Evolutionary conservation across 2,797 vertebrate genomes (phyloP), one percentile per base, ranked within the genome.

Genomic region (Argya squamiceps): DNA sequence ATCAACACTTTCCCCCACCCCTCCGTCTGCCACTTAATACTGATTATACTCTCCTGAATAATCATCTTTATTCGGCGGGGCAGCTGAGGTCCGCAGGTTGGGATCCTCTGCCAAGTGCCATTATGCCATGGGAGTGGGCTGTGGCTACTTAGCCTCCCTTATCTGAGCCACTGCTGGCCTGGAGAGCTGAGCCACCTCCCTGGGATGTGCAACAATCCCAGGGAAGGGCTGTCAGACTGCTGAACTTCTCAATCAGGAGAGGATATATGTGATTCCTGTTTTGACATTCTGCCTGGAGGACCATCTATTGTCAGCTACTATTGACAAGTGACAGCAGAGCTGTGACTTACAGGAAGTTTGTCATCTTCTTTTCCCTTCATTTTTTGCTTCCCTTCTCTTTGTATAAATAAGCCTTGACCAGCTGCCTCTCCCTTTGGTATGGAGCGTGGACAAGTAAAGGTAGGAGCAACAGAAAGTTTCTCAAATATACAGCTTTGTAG

Each of bases 21-120:
- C 41, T 73, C 70, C 11, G 71, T 93, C 97, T 98, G 97, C 85
- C 88, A 87, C 96, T 97, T 97, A 93, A 94, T 97, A 82, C 80
- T 91, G 94, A 95, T 92, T 89, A 96, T 82, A 70, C 67, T 88
- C 63, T 89, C 88, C 92, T 71, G 80, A 97, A 97, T 97, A 97
- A 97, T 97, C 93, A 88, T 58, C 97, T 97, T 95, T 97, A 97
- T 98, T 98, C 92, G 82, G 94, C 55, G 58, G 98, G 96, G 98
- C 98, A 98, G 98, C 98, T 86, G 97, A 98, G 98, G 98, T 97
- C 97, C 69, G 37, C 95, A 96, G 96, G 96, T 97, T 97, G 94
- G 92, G 83, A 90, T 92, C 69, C 71, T 94, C 62, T 7, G 89
- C 97, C 96, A 97, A 96, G 92, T 96, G 97, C 95, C 97, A 68